Base-by-base conservation (phyloP, 2,888 invertebrate genomes). In the Andrena bicolor region DNA sequence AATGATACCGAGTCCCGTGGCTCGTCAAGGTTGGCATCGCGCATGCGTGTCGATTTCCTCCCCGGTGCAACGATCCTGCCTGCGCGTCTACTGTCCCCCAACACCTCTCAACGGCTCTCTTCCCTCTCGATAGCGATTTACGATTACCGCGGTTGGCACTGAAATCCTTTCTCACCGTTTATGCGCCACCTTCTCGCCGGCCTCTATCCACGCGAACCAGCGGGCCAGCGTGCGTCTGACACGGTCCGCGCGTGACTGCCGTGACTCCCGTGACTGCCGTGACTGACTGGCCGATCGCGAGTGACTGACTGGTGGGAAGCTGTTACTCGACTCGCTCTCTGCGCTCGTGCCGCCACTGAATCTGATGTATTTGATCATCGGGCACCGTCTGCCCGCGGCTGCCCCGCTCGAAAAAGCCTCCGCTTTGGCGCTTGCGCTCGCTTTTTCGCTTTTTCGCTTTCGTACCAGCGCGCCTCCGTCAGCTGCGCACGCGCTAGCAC, bases 261-360 rank as follows among this genome's bases (percentile, higher is more conserved):
- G 87, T 86, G 84, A 85, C 86, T 86, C n/a, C n/a, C 88, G 87
- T 87, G 86, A 85, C 87, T 87, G 86, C 86, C 88, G 87, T 86
- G 84, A 85, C 86, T 86, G 86, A 87, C 88, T 82, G 80, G 78
- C 78, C 84, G 85, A 82, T 82, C 84, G 88, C 86, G 86, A 89
- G 85, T 83, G 87, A 89, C 81, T 85, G 89, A 89, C 86, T 88
- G 88, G 84, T 87, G 86, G 88, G 81, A 84, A 83, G 84, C 85
- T 83, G 82, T 85, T 84, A 65, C 84, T 84, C 76, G 80, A 63
- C 82, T 80, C 77, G 83, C 83, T 82, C 82, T 79, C 78, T 81
- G 64, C 84, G 80, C 73, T 65, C 80, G 77, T 80, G 70, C 78
- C 81, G 84, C 86, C 76, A 76, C 84, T 76, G 84, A 86, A 86